phyloP scores from a whole-genome alignment of 2,888 invertebrate species.

The Orchestes rusci region DNA sequence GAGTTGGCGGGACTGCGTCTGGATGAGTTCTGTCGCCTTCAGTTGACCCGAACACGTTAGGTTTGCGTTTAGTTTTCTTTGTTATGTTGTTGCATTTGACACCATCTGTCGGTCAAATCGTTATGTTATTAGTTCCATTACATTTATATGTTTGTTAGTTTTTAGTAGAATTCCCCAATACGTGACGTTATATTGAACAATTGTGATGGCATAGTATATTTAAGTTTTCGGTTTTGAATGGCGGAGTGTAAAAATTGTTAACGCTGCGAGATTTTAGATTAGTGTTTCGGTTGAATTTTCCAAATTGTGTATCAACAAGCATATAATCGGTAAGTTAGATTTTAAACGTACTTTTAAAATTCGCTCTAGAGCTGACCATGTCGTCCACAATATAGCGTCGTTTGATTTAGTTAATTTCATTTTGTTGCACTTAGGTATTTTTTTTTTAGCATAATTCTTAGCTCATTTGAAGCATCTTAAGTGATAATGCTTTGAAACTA shows the following conservation, averaged over 20 bases:
- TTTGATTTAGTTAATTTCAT: constrained; percentile 7
- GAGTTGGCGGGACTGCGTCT: constrained; percentile 44
- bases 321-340: no score
- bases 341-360: no score
- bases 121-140: constrained; percentile 44
- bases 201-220: constrained; percentile 38
- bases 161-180: constrained; percentile 35
- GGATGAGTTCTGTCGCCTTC: constrained; percentile 44
- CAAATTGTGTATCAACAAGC: no score
- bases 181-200: constrained; percentile 25
- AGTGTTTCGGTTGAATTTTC: no score
- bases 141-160: constrained; percentile 43
- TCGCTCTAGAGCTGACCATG: no score
- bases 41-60: constrained; percentile 44
- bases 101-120: constrained; percentile 30
- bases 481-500: constrained; percentile 5
- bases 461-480: constrained; percentile 11
- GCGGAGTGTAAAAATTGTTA: no score
- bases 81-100: constrained; percentile 44
- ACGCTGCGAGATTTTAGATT: no score
- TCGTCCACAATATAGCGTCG: no score
- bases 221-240: no score
- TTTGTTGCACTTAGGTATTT: constrained; percentile 1
- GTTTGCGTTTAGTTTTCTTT: constrained; percentile 33
- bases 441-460: constrained; percentile 6